Evolutionary conservation across 2,888 invertebrate species (phyloP).

Genomic region (Halictus quadricinctus): DNA sequence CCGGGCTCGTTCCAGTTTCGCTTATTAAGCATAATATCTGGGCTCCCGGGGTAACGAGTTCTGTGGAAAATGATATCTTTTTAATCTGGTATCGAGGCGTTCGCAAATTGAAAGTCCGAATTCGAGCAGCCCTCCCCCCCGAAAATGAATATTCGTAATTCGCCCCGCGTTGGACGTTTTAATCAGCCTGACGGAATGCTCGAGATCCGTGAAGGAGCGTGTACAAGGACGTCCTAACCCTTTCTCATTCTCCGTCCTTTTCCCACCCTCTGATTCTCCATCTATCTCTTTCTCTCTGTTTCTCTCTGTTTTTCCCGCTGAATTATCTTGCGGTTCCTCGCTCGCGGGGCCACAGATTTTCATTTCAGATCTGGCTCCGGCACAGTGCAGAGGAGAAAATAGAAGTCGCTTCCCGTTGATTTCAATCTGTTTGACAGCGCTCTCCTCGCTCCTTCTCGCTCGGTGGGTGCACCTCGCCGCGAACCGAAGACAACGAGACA

Average conservation of each 20-base stretch:
- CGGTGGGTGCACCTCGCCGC: conserved; percentile 36
- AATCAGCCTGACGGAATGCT: conserved; percentile 56
- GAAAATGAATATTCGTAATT: conserved; percentile 46
- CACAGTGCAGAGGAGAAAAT: conserved; percentile 66
- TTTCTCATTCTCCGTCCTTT: background rate
- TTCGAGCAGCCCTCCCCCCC: background rate
- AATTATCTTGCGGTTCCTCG: conserved; percentile 68
- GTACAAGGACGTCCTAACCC: conserved; percentile 12
- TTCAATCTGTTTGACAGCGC: conserved; percentile 76
- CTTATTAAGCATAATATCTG: conserved; percentile 23
- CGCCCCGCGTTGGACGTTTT: conserved; percentile 55
- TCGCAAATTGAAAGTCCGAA: conserved; percentile 29
- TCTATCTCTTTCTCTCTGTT: conserved; percentile 11
- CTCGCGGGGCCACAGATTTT: conserved; percentile 74
- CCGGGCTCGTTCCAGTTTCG: conserved; percentile 22
- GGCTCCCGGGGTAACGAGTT: background rate
- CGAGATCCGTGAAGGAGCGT: conserved; percentile 33
- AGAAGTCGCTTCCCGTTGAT: conserved; percentile 69
- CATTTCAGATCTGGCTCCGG: conserved; percentile 77
- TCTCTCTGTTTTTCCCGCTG: conserved; percentile 36
- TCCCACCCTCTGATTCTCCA: background rate
- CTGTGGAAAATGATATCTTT: conserved; percentile 18
- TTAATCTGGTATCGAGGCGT: conserved; percentile 34
- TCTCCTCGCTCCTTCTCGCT: conserved; percentile 59
- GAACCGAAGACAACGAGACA: conserved; percentile 69